A percentile compares a stretch with the other conserved stretches of the same genome.
These are phyloP conservation scores for Lochmaea capreae DNA, from an alignment of 2,888 invertebrate species.

Conservation along the genomic window DNA sequence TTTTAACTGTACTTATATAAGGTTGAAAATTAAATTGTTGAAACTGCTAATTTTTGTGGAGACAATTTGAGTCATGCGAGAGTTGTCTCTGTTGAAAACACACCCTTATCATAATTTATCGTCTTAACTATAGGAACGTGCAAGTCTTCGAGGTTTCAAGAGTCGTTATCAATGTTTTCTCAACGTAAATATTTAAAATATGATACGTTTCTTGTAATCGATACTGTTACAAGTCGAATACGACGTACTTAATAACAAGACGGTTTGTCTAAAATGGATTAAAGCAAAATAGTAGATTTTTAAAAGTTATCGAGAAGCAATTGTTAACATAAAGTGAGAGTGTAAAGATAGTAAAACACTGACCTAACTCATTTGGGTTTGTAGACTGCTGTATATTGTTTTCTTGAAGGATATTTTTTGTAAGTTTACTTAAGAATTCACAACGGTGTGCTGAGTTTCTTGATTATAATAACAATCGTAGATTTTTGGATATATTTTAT, in stretches of 20 bases:
- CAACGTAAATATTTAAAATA: conserved; percentile 31
- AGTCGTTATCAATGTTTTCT: conserved; percentile 25
- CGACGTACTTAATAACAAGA: background rate
- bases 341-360: too few species aligned
- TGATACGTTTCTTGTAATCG: conserved; percentile 24
- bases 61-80: background rate
- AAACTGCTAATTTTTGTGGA: too few species aligned
- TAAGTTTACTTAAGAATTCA: too few species aligned
- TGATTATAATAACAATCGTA: too few species aligned
- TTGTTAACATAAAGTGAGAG: too few species aligned
- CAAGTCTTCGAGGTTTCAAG: conserved; percentile 21
- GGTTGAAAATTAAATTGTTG: background rate
- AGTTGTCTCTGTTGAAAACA: background rate
- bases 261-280: background rate
- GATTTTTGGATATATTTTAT: too few species aligned
- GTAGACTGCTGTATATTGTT: too few species aligned
- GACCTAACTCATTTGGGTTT: too few species aligned
- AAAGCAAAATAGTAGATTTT: too few species aligned
- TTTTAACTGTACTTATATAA: background rate
- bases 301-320: too few species aligned
- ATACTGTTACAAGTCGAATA: conserved; percentile 3
- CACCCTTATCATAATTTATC: conserved; percentile 10
- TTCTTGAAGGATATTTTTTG: too few species aligned
- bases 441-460: too few species aligned
- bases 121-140: conserved; percentile 19